phyloP scores from a whole-genome alignment of 2,113 vertebrate species.

The Myotis davidii region DNA sequence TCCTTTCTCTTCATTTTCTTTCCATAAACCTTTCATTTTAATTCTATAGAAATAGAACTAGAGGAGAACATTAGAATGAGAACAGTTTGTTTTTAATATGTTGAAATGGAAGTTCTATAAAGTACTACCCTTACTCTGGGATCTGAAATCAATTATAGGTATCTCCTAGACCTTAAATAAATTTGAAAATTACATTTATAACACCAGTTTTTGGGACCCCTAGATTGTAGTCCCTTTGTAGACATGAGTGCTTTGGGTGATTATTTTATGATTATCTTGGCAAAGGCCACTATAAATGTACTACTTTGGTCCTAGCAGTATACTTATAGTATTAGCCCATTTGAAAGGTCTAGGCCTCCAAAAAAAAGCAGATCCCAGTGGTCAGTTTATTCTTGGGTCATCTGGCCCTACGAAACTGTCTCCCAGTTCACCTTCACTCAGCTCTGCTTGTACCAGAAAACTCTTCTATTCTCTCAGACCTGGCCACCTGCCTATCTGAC shows the following conservation, averaged over 20 bases:
- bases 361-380: neutral
- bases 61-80: neutral
- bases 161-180: constrained; percentile 18
- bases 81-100: constrained; percentile 57
- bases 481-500: neutral
- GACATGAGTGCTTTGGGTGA: neutral
- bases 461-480: constrained; percentile 23
- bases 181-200: constrained; percentile 10
- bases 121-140: neutral
- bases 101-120: constrained; percentile 51
- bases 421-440: neutral
- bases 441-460: neutral
- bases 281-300: neutral
- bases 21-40: constrained; percentile 46
- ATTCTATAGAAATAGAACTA: neutral
- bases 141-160: neutral
- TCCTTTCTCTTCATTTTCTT: constrained; percentile 44
- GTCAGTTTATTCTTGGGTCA: neutral
- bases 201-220: neutral
- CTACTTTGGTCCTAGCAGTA: neutral
- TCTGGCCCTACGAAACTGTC: neutral
- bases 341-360: neutral
- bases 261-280: constrained; percentile 19
- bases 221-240: neutral
- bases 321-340: neutral